Evolutionary conservation across 2,797 vertebrate genomes (phyloP), one percentile per base, ranked within the genome.

Genomic region (Lophius americanus): DNA sequence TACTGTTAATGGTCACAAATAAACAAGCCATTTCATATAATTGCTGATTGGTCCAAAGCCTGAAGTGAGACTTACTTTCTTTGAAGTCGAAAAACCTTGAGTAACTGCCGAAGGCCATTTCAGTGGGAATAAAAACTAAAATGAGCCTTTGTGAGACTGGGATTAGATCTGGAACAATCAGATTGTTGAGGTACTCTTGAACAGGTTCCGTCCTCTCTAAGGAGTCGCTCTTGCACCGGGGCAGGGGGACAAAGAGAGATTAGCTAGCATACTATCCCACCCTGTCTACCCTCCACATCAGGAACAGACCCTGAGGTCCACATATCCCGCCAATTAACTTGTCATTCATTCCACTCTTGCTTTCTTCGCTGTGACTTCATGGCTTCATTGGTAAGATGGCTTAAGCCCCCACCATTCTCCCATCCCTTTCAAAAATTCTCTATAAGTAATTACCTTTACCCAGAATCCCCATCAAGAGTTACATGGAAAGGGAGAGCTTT

Each of bases 281-380:
- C 78, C 78, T 64, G 84, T 89, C 83, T 90, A 83, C 85, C 84
- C 79, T 87, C 82, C 82, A 88, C 89, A 91, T 91, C 90, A 89
- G 81, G 85, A 91, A 89, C 78, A 78, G 81, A 75, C 85, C 86
- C 81, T 77, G 54, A 84, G 88, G 87, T 87, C 82, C 79, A 84
- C 77, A 85, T 83, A 91, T 92, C 89, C 87, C 64, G 7, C 86
- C 92, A 92, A 93, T 94, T 94, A 93, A 89, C 89, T 88, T 92
- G 92, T 94, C 93, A 93, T 88, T 94, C 92, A 93, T 64, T 85
- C 82, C 69, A 76, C 64, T 81, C 71, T 82, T 38, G n/a, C 73
- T 66, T 53, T 43, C 56, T 7, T 64, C 38, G 75, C 64, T 36
- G 78, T 37, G 88, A 91, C 88, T 92, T 84, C 72, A 87, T 85